Evolutionary conservation across 1,140 invertebrate species (phyloP).

Genomic region (Drosophila watanabei): DNA sequence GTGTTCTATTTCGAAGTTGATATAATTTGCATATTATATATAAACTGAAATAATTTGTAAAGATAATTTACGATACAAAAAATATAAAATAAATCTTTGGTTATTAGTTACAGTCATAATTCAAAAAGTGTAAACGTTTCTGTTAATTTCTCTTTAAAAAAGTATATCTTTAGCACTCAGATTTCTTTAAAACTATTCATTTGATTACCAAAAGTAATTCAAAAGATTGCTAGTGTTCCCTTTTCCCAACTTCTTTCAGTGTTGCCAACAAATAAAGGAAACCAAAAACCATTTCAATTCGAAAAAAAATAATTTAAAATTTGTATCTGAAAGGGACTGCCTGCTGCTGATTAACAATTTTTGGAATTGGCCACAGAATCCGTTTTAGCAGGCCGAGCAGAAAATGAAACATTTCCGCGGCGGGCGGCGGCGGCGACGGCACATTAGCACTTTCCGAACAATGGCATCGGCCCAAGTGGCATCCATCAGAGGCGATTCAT

Average conservation of each 20-base stretch:
- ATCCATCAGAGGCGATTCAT: constrained; percentile 65
- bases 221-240: no score
- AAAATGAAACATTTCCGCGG: constrained; percentile 81
- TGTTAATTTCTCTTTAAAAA: not conserved
- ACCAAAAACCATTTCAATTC: constrained; percentile 53
- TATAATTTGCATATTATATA: not conserved
- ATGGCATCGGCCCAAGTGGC: constrained; percentile 63
- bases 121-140: not conserved
- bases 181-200: not conserved
- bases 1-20: fast-evolving
- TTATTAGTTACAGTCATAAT: not conserved
- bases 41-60: not conserved
- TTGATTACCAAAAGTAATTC: not conserved
- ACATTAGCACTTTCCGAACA: constrained; percentile 81
- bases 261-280: constrained; percentile 38
- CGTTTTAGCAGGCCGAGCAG: constrained; percentile 61
- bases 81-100: not conserved
- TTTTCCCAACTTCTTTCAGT: constrained; percentile 4
- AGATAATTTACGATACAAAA: not conserved
- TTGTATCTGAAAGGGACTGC: constrained; percentile 37
- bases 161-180: not conserved
- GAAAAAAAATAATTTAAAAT: constrained; percentile 16
- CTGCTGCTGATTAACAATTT: constrained; percentile 64
- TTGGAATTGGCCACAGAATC: constrained; percentile 53
- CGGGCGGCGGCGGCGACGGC: constrained; percentile 45